These are phyloP conservation scores for Oryzias curvinotus DNA, from an alignment of 2,113 vertebrate genomes.

Conservation along the genomic window DNA sequence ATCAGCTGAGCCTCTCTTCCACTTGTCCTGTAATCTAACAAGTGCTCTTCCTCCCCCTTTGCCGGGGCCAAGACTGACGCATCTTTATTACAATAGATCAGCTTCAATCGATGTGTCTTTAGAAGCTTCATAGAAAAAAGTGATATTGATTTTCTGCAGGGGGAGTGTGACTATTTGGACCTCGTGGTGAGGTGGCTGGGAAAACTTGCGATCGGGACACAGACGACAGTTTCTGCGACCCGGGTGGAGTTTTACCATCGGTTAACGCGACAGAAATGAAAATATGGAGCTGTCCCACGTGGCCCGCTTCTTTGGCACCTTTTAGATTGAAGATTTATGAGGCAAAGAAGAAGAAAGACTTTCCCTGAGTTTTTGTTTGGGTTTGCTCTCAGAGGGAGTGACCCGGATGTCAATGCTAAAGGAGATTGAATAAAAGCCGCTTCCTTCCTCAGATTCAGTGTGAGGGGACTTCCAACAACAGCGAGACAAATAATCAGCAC, in stretches of 20 bases:
- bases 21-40: conserved; percentile 46
- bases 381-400: neutral
- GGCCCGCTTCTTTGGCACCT: neutral
- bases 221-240: neutral
- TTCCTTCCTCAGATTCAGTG: neutral
- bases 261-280: no score
- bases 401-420: neutral
- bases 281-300: no score
- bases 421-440: neutral
- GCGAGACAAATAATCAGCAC: no score
- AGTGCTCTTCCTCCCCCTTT: conserved; percentile 30
- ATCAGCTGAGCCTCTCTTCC: conserved; percentile 25
- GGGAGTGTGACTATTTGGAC: conserved; percentile 26
- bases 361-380: neutral
- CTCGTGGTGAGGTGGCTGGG: neutral
- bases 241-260: neutral
- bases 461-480: neutral
- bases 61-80: conserved; percentile 42
- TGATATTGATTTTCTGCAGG: conserved; percentile 50
- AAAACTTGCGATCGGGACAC: conserved; percentile 5
- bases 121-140: conserved; percentile 34
- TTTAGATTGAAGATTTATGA: neutral
- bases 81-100: conserved; percentile 64
- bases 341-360: neutral
- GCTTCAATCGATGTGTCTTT: conserved; percentile 64